Evolutionary conservation across 64 coral and sea anemone species (phyloP).

Genomic region (Pocillopora damicornis): DNA sequence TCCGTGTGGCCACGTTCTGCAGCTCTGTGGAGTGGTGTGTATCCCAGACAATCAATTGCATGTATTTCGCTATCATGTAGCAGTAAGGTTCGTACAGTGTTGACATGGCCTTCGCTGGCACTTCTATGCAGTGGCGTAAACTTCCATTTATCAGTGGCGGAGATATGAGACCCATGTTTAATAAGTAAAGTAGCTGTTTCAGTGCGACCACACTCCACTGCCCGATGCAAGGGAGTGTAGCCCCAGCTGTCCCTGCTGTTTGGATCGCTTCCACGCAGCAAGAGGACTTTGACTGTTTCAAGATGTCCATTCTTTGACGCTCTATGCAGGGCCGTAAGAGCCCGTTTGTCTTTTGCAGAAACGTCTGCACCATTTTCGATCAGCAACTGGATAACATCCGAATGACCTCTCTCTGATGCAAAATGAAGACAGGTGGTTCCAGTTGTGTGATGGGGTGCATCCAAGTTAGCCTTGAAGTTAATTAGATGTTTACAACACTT

Average conservation of each 20-base stretch:
- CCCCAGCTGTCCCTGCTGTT: slow-evolving; percentile 63
- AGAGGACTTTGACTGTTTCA: slow-evolving; percentile 33
- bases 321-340: slow-evolving; percentile 64
- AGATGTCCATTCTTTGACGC: slow-evolving; percentile 82
- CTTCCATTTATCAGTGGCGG: slow-evolving; percentile 61
- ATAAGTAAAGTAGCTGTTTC: slow-evolving; percentile 45
- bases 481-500: slow-evolving; percentile 48
- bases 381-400: slow-evolving; percentile 19
- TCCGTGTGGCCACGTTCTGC: slow-evolving; percentile 47
- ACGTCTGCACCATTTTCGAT: slow-evolving; percentile 54
- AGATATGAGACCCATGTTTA: slow-evolving; percentile 51
- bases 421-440: slow-evolving; percentile 68
- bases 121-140: slow-evolving; percentile 74
- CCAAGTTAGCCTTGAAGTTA: slow-evolving; percentile 32
- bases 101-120: slow-evolving; percentile 54
- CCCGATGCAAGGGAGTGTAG: slow-evolving; percentile 77
- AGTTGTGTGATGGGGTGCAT: slow-evolving; percentile 8
- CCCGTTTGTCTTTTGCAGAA: slow-evolving; percentile 55
- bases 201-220: slow-evolving; percentile 63
- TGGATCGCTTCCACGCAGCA: slow-evolving; percentile 22
- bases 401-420: slow-evolving; percentile 70
- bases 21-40: slow-evolving; percentile 77
- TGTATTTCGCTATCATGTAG: slow-evolving; percentile 24
- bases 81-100: slow-evolving; percentile 44
- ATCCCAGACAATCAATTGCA: slow-evolving; percentile 53